These are phyloP conservation scores for Mormoops blainvillei DNA, from an alignment of 2,113 vertebrate species.

Conservation along the genomic window DNA sequence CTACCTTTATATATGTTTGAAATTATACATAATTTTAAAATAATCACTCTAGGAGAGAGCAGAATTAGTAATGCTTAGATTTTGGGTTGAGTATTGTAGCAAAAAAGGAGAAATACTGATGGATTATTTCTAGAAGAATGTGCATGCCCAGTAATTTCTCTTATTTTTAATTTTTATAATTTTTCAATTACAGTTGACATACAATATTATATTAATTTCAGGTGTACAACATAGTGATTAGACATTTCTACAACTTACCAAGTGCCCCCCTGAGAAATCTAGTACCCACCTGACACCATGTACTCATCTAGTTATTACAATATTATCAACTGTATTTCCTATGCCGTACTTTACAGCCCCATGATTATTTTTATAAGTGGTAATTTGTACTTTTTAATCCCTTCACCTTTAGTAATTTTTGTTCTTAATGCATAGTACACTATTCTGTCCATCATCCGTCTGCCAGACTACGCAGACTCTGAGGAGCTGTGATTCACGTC, in stretches of 20 bases:
- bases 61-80: neutral
- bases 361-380: neutral
- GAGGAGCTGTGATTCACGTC: neutral
- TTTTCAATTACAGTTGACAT: neutral
- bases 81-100: neutral
- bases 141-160: neutral
- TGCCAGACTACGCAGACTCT: neutral
- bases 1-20: slow-evolving; percentile 11
- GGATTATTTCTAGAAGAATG: neutral
- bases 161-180: neutral
- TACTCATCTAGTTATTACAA: neutral
- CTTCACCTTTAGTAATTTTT: neutral
- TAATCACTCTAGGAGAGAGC: neutral
- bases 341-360: neutral
- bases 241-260: neutral
- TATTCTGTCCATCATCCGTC: neutral
- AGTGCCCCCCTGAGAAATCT: neutral
- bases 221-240: neutral
- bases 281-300: neutral
- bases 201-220: neutral
- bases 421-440: neutral
- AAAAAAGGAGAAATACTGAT: slow-evolving; percentile 7
- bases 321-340: neutral
- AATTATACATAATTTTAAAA: slow-evolving; percentile 27
- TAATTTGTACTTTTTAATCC: neutral